phyloP scores from a whole-genome alignment of 2,113 vertebrate genomes.

The Antechinus flavipes region DNA sequence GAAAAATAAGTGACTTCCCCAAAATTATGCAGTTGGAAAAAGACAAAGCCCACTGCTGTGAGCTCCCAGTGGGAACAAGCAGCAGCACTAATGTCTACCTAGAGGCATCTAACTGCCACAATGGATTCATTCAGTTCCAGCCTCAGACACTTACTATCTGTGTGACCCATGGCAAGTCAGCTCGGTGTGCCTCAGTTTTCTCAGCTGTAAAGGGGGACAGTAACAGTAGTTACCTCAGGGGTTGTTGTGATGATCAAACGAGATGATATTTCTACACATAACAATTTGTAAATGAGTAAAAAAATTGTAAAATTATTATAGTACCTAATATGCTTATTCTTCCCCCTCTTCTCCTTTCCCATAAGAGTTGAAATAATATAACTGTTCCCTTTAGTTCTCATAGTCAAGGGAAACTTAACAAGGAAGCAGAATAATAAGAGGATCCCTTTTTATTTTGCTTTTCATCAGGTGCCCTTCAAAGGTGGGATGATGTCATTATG shows the following conservation, averaged over 20 bases:
- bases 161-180: neutral
- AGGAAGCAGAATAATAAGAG: neutral
- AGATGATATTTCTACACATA: neutral
- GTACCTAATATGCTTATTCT: neutral
- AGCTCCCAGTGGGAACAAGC: neutral
- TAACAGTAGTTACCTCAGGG: neutral
- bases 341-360: neutral
- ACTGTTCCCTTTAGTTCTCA: neutral
- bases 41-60: neutral
- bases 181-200: neutral
- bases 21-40: neutral
- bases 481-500: slow-evolving; percentile 16
- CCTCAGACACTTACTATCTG: neutral
- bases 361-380: neutral
- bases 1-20: neutral
- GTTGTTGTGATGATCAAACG: neutral
- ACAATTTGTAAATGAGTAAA: neutral
- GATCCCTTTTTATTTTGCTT: neutral
- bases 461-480: neutral
- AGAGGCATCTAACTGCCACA: neutral
- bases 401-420: neutral
- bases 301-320: neutral
- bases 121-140: neutral
- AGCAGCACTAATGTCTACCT: neutral
- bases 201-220: neutral